A percentile compares a stretch with the other conserved stretches of the same genome.
Conservation (phyloP, 2,888 invertebrate species). For the Melanchra persicariae region DNA sequence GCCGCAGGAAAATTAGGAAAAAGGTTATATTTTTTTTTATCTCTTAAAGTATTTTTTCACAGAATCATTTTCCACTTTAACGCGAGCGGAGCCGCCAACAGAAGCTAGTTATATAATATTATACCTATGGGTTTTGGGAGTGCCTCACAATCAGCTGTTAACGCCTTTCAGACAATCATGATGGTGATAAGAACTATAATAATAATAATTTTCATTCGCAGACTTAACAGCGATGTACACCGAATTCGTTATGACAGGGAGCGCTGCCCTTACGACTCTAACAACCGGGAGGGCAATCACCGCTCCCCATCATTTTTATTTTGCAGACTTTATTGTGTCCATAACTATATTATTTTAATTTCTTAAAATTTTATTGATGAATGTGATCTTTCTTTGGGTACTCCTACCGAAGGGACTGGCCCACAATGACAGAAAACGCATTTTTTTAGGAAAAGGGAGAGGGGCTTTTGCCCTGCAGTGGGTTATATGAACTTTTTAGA, state of each 20-base stretch:
- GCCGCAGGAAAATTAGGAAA: too few relatives aligned
- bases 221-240: conserved; percentile 33
- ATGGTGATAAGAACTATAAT: conserved; percentile 23
- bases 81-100: too few relatives aligned
- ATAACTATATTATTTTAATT: conserved; percentile 42
- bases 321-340: conserved; percentile 51
- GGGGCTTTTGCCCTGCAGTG: too few relatives aligned
- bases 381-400: neutral
- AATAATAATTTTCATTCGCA: conserved; percentile 27
- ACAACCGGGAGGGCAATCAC: conserved; percentile 44
- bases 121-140: neutral
- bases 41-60: too few relatives aligned
- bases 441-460: too few relatives aligned
- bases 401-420: too few relatives aligned
- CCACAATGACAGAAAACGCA: too few relatives aligned
- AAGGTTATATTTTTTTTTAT: too few relatives aligned
- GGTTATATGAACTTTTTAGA: too few relatives aligned
- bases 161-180: conserved; percentile 13
- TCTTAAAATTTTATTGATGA: neutral
- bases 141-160: conserved; percentile 12
- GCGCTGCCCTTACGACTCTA: conserved; percentile 58
- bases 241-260: conserved; percentile 46
- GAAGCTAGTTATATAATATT: neutral
- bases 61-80: neutral
- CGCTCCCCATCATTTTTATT: conserved; percentile 60